Evolutionary conservation across 1,140 invertebrate species (phyloP), one percentile per base, ranked within the genome.

Genomic region (Batillaria attramentaria): DNA sequence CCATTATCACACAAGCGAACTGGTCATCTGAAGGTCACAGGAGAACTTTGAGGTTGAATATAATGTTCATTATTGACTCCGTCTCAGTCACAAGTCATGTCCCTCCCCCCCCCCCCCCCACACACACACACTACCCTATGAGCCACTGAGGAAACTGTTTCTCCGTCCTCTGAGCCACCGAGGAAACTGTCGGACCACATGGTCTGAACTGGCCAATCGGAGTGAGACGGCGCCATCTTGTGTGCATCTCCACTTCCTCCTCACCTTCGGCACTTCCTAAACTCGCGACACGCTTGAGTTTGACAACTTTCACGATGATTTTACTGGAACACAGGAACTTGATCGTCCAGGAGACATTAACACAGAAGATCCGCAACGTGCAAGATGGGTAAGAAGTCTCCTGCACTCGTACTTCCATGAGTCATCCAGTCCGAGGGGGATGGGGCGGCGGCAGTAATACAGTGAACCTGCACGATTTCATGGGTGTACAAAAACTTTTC

Each of bases 241-340:
- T 41, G 20, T 10, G 18, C 18, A 69, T 31, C 31, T 42, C 66
- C 43, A 42, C 66, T 41, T 69, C 37, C 43, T 69, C 65, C 31
- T 33, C 66, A 18, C 18, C 31, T 41, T n/a, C n/a, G n/a, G n/a
- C n/a, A 33, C 66, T 41, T n/a, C 31, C 37, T 24, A 35, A 41
- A 37, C 0, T 10, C 66, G 16, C 31, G 31, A 3, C 33, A 6
- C 31, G 35, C 43, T 18, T 69, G 18, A 18, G 66, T 31, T 18
- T 5, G 20, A 16, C n/a, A 69, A 68, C 13, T 13, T 16, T 39
- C n/a, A 84, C 73, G 46, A 99, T 99, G 98, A 99, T 99, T 94
- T 94, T 99, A 91, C 93, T 99, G 86, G 98, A 99, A 94, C 98
- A 98, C 92, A 97, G 98, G 92, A 99, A 99, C 93, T 95, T 97